Evolutionary conservation across 2,797 vertebrate species (phyloP).

Genomic region (Poeciliopsis presidionis): DNA sequence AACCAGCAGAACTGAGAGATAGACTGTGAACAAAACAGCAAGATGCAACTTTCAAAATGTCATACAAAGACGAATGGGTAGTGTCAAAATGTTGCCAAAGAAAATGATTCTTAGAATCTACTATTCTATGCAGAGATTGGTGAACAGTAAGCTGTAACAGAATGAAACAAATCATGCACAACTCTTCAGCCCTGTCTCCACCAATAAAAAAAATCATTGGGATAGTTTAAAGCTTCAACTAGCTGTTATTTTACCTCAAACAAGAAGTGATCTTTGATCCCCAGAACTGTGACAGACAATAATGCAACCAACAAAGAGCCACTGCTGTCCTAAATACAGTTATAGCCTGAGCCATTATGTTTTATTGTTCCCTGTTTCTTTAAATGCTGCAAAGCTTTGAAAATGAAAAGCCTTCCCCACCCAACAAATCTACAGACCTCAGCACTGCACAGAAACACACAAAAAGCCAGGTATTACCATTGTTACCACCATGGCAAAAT

Average conservation of each 20-base stretch:
- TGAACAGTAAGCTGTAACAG: neutral
- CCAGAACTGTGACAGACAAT: neutral
- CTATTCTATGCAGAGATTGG: neutral
- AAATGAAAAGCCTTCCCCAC: neutral
- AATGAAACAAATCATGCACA: neutral
- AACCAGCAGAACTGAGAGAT: neutral
- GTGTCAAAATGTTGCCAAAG: neutral
- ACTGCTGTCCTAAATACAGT: neutral
- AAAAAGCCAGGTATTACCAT: neutral
- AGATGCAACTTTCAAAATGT: neutral
- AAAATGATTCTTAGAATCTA: neutral
- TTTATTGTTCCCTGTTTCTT: neutral
- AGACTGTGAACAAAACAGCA: neutral
- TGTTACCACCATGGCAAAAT: neutral
- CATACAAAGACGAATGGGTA: neutral
- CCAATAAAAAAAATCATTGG: neutral
- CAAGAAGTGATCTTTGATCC: neutral
- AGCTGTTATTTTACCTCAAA: neutral
- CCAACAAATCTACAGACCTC: too few relatives aligned
- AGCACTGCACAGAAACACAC: neutral
- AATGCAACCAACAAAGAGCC: neutral
- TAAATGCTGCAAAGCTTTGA: conserved; percentile 2
- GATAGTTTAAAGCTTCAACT: neutral
- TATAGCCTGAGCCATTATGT: neutral
- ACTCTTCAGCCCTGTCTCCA: neutral